Base-by-base conservation (phyloP, 1,140 invertebrate genomes). In the Aphidius gifuensis region DNA sequence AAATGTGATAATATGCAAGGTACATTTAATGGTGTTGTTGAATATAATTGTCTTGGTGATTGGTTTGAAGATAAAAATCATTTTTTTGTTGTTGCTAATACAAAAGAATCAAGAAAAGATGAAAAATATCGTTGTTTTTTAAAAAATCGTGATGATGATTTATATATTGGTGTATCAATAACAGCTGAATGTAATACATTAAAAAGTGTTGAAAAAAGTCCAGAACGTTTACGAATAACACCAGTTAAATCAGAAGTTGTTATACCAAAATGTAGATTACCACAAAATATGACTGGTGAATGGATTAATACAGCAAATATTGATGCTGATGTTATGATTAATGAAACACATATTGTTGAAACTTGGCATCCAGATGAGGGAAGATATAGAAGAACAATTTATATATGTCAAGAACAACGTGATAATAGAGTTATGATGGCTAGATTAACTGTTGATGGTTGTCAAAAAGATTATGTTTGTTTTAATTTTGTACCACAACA, bases 241-340 rank as follows among this genome's bases (percentile, higher is more conserved):
- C 93, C 94, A 65, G 91, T 94, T 68, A 90, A 91, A 77, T 75
- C 92, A 0, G 93, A 96, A 83, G 86, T 92, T 9, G 92, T 98
- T 1, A 89, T 91, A 60, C 91, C 96, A 9, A 90, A 92, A 5
- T 99, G 96, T 75, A 87, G 92, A 46, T 78, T 98, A 53, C 94
- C 96, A 0, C 89, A 94, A 78, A 97, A 97, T 77, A 96, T 97
- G 76, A 90, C 88, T 4, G 96, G 96, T 8, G 86, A 91, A 44
- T 99, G 96, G 96, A 94, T 98, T 23, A 98, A 98, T 68, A 97
- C 96, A 1, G 95, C 94, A 0, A 96, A 97, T 73, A 92, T 96
- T 65, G 93, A 98, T 79, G 94, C 94, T 2, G 92, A 97, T 79
- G 90, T 97, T 2, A 85, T 86, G 11, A 96, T 99, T 49, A 98